Evolutionary conservation across 2,113 vertebrate genomes (phyloP).

Genomic region (Salvelinus alpinus): DNA sequence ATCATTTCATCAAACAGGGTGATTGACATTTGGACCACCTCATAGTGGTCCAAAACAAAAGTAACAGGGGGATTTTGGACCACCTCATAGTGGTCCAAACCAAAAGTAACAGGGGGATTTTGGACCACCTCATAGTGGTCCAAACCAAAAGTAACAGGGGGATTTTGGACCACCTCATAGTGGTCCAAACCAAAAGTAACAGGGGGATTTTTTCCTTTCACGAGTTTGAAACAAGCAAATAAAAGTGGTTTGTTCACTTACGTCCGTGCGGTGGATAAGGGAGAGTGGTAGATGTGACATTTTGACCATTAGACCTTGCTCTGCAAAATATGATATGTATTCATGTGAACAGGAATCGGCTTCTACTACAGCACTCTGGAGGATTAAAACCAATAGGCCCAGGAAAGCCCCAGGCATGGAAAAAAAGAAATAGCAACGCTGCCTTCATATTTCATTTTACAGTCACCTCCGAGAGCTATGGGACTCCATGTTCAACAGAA

Average conservation of each 20-base stretch:
- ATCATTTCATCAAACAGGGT: constrained; percentile 21
- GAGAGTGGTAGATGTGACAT: constrained; percentile 68
- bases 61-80: constrained; percentile 26
- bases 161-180: constrained; percentile 42
- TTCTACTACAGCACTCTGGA: constrained; percentile 75
- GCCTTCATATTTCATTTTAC: constrained; percentile 71
- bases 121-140: constrained; percentile 44
- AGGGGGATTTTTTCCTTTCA: too few species aligned
- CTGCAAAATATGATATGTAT: constrained; percentile 82
- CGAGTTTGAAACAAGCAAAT: constrained; percentile 44
- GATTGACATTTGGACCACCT: background rate
- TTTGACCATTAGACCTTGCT: constrained; percentile 73
- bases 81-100: constrained; percentile 37
- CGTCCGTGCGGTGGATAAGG: constrained; percentile 47
- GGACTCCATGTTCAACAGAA: constrained; percentile 73
- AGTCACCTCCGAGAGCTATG: constrained; percentile 71
- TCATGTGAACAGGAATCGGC: constrained; percentile 78
- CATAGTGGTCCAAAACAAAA: constrained; percentile 24
- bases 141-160: constrained; percentile 24
- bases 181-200: constrained; percentile 27
- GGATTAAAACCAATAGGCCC: constrained; percentile 76
- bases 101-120: constrained; percentile 13
- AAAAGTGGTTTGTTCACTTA: constrained; percentile 73
- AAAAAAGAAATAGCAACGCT: constrained; percentile 70
- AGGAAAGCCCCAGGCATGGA: constrained; percentile 65